A percentile compares a stretch with the other conserved stretches of the same genome.
These are phyloP conservation scores for Morelia viridis DNA, from an alignment of 2,797 vertebrate genomes.

Conservation along the genomic window DNA sequence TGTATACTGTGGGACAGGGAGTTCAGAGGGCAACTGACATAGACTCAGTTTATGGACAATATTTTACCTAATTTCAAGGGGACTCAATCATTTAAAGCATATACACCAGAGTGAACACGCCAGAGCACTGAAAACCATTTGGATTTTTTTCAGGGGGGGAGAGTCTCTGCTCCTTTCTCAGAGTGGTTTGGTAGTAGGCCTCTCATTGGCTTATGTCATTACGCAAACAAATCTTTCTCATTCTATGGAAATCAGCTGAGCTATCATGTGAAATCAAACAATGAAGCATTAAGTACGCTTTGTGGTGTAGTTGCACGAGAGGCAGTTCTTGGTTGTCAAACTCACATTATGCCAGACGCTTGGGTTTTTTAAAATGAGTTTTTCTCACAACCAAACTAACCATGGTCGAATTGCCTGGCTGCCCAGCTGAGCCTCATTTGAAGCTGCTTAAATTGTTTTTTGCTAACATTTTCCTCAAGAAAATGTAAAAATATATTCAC, in stretches of 20 bases:
- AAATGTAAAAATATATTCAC: slow-evolving; percentile 66
- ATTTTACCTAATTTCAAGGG: slow-evolving; percentile 11
- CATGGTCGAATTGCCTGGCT: slow-evolving; percentile 57
- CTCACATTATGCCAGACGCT: not conserved
- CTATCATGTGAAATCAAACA: slow-evolving; percentile 38
- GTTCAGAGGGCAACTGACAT: slow-evolving; percentile 40
- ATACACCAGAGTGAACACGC: slow-evolving; percentile 10
- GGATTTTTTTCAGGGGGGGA: not conserved
- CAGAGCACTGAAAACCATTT: not conserved
- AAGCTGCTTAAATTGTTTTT: slow-evolving; percentile 54
- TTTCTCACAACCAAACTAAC: slow-evolving; percentile 40
- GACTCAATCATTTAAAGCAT: not conserved
- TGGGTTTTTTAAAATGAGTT: slow-evolving; percentile 45
- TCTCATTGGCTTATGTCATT: slow-evolving; percentile 39
- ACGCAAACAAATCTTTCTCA: slow-evolving; percentile 17
- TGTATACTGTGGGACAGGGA: not conserved
- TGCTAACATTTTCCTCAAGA: slow-evolving; percentile 55
- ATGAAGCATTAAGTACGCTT: slow-evolving; percentile 32
- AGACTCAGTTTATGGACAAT: not conserved
- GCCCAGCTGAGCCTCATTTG: slow-evolving; percentile 66
- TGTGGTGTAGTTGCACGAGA: slow-evolving; percentile 28
- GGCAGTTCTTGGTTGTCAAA: not conserved
- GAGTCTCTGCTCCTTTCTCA: not conserved
- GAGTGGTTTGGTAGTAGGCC: slow-evolving; percentile 27
- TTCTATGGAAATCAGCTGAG: slow-evolving; percentile 16